phyloP scores from a whole-genome alignment of 2,113 vertebrate genomes.

The Laterallus jamaicensis region DNA sequence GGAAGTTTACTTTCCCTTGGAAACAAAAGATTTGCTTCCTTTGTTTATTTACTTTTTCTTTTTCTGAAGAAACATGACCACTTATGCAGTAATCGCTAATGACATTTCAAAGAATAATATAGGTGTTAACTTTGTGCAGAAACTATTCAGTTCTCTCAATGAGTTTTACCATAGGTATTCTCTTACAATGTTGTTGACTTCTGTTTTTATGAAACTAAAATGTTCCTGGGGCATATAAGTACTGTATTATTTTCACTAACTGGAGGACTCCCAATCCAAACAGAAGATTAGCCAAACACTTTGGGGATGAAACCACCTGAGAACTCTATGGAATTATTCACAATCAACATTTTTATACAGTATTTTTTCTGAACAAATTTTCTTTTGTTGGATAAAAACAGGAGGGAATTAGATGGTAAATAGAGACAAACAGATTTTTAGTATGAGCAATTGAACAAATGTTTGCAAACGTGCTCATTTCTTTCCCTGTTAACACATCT shows the following conservation, averaged over 20 bases:
- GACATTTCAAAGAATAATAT: background rate
- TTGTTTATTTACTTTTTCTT: background rate
- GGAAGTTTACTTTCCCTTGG: background rate
- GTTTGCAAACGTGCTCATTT: background rate
- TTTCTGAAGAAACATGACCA: background rate
- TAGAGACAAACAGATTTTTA: background rate
- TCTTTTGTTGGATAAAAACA: background rate
- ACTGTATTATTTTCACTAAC: slow-evolving; percentile 5
- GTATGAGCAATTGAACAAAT: background rate
- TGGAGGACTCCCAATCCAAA: slow-evolving; percentile 20
- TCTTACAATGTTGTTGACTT: background rate
- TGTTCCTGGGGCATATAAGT: background rate
- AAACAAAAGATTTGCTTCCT: slow-evolving; percentile 2
- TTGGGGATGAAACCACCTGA: background rate
- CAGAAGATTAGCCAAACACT: background rate
- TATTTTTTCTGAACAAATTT: background rate
- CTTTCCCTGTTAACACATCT: background rate
- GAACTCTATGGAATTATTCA: background rate
- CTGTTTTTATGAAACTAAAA: background rate
- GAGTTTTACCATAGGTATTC: background rate
- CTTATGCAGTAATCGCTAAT: background rate
- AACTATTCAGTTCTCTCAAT: background rate
- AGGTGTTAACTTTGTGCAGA: background rate
- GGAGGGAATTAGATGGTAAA: background rate
- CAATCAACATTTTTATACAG: background rate